Evolutionary conservation across 2,888 invertebrate genomes (phyloP).

Genomic region (Coenonympha glycerion): DNA sequence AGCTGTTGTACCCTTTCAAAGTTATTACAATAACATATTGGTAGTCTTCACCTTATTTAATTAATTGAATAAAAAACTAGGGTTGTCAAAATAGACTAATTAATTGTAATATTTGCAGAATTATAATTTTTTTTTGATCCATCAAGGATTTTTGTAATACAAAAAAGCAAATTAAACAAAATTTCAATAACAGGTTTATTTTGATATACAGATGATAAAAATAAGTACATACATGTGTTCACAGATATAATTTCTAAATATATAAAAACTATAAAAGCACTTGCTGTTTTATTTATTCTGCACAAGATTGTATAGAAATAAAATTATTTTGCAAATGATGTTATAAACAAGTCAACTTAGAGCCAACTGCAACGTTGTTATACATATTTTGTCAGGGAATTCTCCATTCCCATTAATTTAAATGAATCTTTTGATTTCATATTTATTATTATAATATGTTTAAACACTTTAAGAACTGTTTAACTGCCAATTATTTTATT

Average conservation of each 20-base stretch:
- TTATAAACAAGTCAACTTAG: too few species aligned
- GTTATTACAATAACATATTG: too few species aligned
- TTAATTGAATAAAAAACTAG: too few species aligned
- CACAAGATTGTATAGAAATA: slow-evolving; percentile 13
- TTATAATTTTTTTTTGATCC: neutral
- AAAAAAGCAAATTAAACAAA: slow-evolving; percentile 50
- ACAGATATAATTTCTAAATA: slow-evolving; percentile 47
- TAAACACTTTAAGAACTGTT: too few species aligned
- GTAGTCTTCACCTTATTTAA: too few species aligned
- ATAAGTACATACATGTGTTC: slow-evolving; percentile 46
- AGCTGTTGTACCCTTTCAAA: too few species aligned
- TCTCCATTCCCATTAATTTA: too few species aligned
- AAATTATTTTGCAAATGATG: neutral
- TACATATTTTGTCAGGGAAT: too few species aligned
- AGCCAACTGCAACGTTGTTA: too few species aligned
- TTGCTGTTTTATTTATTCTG: slow-evolving; percentile 16
- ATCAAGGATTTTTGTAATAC: neutral
- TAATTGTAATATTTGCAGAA: neutral
- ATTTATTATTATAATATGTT: too few species aligned
- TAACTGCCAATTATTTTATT: neutral
- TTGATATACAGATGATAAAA: slow-evolving; percentile 62
- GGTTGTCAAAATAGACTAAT: too few species aligned
- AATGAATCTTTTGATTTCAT: too few species aligned
- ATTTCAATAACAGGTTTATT: slow-evolving; percentile 70
- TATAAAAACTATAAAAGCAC: slow-evolving; percentile 47